These are phyloP conservation scores for Pocillopora damicornis DNA, from an alignment of 64 coral and sea anemone species.

Conservation along the genomic window DNA sequence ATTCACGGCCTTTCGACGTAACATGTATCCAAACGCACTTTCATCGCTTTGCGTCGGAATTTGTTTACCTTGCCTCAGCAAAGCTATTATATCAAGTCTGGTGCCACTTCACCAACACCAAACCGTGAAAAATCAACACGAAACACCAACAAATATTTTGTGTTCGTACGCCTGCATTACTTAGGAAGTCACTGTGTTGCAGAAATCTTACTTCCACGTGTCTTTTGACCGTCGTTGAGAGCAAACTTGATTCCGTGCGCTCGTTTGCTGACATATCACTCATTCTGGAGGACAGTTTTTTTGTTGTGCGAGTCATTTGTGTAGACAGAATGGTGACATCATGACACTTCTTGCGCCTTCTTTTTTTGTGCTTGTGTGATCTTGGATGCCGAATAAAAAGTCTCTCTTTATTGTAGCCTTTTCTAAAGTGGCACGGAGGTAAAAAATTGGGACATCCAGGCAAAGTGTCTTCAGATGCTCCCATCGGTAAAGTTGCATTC, in stretches of 20 bases:
- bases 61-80: conserved; percentile 59
- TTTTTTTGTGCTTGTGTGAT: conserved; percentile 36
- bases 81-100: conserved; percentile 57
- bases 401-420: not conserved
- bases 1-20: conserved; percentile 6
- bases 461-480: conserved; percentile 25
- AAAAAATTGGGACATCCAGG: conserved; percentile 42
- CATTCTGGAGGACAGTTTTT: not conserved
- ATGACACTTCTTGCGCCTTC: conserved; percentile 28
- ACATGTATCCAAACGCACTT: conserved; percentile 38
- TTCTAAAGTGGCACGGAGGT: conserved; percentile 11
- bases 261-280: not conserved
- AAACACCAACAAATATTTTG: conserved; percentile 29
- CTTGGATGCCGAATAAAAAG: conserved; percentile 24
- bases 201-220: not conserved
- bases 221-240: not conserved
- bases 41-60: conserved; percentile 32
- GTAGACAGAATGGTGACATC: not conserved
- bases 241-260: not conserved
- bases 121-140: conserved; percentile 49
- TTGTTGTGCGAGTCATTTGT: not conserved
- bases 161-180: conserved; percentile 9
- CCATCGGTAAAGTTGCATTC: conserved; percentile 59
- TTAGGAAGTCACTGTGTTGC: not conserved
- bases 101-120: conserved; percentile 53